These are phyloP conservation scores for Crepidodera aurea DNA, from an alignment of 2,888 invertebrate species.

Conservation along the genomic window DNA sequence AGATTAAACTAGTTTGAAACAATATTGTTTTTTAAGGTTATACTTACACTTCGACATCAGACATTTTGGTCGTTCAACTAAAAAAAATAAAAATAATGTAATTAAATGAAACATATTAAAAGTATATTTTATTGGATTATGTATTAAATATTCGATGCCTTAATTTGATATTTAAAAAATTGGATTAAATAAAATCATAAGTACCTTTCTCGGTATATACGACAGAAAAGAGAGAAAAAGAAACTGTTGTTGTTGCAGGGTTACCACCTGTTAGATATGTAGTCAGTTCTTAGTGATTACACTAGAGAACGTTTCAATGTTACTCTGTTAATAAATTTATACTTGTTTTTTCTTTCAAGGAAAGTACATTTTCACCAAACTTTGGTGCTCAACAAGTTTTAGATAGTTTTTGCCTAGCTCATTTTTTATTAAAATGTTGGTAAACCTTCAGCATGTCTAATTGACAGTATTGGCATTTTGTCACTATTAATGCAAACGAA, in stretches of 20 bases:
- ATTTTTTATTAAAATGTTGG: no score
- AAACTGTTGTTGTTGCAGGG: neutral
- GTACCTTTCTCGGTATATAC: neutral
- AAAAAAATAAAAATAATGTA: constrained; percentile 40
- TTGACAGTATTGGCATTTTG: no score
- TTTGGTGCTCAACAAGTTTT: no score
- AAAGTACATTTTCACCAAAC: no score
- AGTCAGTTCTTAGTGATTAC: no score
- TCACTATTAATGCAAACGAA: no score
- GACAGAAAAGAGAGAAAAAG: neutral
- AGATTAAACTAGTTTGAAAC: constrained; percentile 49
- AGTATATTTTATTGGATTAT: neutral
- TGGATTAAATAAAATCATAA: neutral
- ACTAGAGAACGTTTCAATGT: no score
- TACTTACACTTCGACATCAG: constrained; percentile 85
- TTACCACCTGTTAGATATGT: no score
- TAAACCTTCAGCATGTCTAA: no score
- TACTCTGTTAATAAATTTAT: no score
- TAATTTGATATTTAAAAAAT: neutral
- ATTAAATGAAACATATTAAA: neutral
- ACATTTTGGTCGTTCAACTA: constrained; percentile 68
- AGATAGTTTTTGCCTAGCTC: no score
- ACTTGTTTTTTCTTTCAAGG: no score
- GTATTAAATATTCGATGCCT: neutral
- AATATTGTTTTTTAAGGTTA: constrained; percentile 49